Evolutionary conservation across 2,113 vertebrate species (phyloP).

Genomic region (Hepsetus odoe): DNA sequence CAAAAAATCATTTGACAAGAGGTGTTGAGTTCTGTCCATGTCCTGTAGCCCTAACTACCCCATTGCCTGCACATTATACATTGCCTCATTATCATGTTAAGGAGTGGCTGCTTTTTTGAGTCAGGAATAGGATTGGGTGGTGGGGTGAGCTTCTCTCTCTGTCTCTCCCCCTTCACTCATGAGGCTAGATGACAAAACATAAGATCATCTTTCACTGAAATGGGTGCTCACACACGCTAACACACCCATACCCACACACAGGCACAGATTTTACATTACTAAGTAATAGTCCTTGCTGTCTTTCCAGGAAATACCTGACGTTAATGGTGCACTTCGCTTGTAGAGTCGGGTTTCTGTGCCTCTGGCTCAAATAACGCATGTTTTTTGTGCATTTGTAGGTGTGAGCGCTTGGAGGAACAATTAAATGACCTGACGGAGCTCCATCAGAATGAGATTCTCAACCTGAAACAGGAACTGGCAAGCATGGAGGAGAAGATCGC

Average conservation of each 20-base stretch:
- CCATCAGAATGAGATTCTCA: constrained; percentile 98
- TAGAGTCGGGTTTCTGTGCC: not conserved
- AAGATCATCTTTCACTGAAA: not conserved
- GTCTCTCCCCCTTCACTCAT: not conserved
- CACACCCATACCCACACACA: not conserved
- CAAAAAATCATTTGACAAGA: no score
- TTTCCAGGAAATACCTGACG: not conserved
- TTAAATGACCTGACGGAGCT: constrained; percentile 97
- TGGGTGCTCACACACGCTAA: not conserved
- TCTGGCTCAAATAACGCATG: not conserved
- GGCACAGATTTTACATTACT: not conserved
- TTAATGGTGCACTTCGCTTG: not conserved
- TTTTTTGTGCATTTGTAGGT: constrained; percentile 76
- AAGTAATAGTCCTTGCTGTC: not conserved
- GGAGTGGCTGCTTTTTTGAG: not conserved
- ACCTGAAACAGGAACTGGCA: constrained; percentile 96
- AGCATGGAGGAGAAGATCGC: constrained; percentile 99
- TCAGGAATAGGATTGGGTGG: not conserved
- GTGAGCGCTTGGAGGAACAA: constrained; percentile 94
- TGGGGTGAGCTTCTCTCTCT: not conserved
- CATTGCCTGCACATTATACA: not conserved
- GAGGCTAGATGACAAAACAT: not conserved
- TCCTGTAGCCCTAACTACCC: not conserved
- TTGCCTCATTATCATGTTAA: not conserved
- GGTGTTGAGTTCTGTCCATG: no score